Base-by-base conservation (phyloP, 1,140 invertebrate genomes). In the Scaptomyza pallida region DNA sequence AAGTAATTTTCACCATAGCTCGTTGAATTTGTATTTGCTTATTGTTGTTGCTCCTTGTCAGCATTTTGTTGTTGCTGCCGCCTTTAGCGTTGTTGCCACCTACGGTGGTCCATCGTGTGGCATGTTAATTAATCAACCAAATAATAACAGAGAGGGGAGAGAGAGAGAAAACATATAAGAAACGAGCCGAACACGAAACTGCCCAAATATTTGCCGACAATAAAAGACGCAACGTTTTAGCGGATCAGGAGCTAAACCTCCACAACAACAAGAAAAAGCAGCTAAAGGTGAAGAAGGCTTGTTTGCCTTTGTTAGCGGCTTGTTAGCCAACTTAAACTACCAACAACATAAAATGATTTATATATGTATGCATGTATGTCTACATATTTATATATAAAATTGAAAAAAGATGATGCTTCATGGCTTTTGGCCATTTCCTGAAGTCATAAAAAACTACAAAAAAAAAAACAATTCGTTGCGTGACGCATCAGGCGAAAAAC, bases 101-200 rank as follows among this genome's bases (percentile, higher is more conserved):
- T 73, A 70, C 62, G 80, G 80, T 85, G 80, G 80, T 85, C 78
- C 71, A 30, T 16, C 41, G 81, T 43, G 81, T 48, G 77, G 82
- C 73, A 78, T 86, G 81, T 77, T 86, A 86, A 86, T 86, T 81
- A 88, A 81, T 86, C 81, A 86, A 72, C 61, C 82, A 81, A 86
- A 86, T 81, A 86, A 86, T 78, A 86, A 81, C 72, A 75, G 48
- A 54, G 5, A 26, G 5, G 8, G 23, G 8, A 5, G 1, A 72
- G 52, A 63, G 40, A 57, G 44, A 12, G 33, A 35, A 35, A n/a
- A 35, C 21, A 23, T 6, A 26, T 6, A 0, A 79, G 73, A 77
- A 75, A 75, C 67, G 67, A 83, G 61, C 78, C 65, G 43, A 45
- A 62, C 37, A 15, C 17, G 17, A 40, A 47, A 63, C 61, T 45